Base-by-base conservation (phyloP, 2,797 vertebrate genomes). In the Sebastes cheni region DNA sequence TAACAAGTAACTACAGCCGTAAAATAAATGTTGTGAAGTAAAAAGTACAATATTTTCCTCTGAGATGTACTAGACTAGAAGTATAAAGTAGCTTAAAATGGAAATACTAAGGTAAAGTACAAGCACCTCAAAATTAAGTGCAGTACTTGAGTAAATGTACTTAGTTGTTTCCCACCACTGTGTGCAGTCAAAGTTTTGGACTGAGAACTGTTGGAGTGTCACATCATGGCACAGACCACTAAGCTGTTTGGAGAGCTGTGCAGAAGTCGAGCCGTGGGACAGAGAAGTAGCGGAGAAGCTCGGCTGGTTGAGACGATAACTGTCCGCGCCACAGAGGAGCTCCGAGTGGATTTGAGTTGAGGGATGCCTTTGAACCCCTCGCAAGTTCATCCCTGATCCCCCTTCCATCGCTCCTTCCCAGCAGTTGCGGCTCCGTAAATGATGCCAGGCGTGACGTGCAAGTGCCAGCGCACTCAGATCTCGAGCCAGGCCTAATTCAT, bases 391-490 rank as follows among this genome's bases (percentile, higher is more conserved):
- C 77, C 39, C 62, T 55, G 76, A 82, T 84, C 72, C 82, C 62
- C 32, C 86, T 82, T 87, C 88, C 86, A 72, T 78, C 69, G 60
- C 78, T 81, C 61, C 62, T 78, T 92, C 89, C 92, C 86, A 88
- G 82, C 67, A 80, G 78, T 77, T 93, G 90, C 69, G 90, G 89
- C 87, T 91, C 73, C 84, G 81, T 91, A 88, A 93, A 93, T 86
- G 86, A 87, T 82, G 88, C 83, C 93, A 92, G 84, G 74, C 80
- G 7, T 82, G 87, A 93, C 90, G 74, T 88, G 66, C 56, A 88
- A 90, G 80, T 86, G 80, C 83, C 72, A 84, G 77, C 60, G 75
- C 36, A 25, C 76, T 87, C 75, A 59, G 34, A 92, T 92, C 87
- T 85, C 62, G 42, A 34, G 88, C 89, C 91, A 92, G 77, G 64